These are phyloP conservation scores for Meliscaeva auricollis DNA, from an alignment of 2,888 invertebrate genomes.

Conservation along the genomic window DNA sequence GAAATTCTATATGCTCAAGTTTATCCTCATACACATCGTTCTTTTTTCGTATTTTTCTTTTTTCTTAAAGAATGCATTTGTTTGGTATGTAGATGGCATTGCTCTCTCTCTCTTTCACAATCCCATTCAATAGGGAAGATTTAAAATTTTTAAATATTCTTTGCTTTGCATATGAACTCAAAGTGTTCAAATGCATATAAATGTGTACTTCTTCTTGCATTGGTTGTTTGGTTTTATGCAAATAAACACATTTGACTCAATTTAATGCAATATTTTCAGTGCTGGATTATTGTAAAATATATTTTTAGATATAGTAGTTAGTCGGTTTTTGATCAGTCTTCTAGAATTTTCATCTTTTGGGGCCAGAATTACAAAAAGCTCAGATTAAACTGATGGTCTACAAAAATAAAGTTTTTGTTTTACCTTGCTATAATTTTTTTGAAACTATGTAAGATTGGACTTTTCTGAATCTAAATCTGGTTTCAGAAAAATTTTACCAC, in stretches of 20 bases:
- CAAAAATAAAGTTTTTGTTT: no score
- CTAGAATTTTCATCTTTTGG: no score
- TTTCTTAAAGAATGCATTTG: conserved; percentile 1
- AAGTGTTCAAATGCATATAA: neutral
- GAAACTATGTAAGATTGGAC: no score
- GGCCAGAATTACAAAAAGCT: no score
- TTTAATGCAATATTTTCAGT: conserved; percentile 20
- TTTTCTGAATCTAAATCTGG: no score
- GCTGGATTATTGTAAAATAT: neutral
- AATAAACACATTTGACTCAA: conserved; percentile 41
- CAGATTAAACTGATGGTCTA: no score
- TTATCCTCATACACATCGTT: neutral
- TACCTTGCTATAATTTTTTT: no score
- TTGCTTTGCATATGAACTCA: conserved; percentile 23
- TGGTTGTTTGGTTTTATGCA: conserved; percentile 48
- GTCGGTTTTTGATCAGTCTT: no score
- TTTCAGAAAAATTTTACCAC: no score
- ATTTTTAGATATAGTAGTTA: neutral
- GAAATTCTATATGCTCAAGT: neutral
- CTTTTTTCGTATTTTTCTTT: conserved; percentile 5
- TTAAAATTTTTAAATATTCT: conserved; percentile 41
- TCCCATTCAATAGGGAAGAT: conserved; percentile 1
- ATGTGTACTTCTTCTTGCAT: neutral
- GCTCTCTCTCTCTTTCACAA: conserved; percentile 18
- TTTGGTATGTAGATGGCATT: conserved; percentile 15